Evolutionary conservation across 1,140 invertebrate species (phyloP).

Genomic region (Orchestia grillus): DNA sequence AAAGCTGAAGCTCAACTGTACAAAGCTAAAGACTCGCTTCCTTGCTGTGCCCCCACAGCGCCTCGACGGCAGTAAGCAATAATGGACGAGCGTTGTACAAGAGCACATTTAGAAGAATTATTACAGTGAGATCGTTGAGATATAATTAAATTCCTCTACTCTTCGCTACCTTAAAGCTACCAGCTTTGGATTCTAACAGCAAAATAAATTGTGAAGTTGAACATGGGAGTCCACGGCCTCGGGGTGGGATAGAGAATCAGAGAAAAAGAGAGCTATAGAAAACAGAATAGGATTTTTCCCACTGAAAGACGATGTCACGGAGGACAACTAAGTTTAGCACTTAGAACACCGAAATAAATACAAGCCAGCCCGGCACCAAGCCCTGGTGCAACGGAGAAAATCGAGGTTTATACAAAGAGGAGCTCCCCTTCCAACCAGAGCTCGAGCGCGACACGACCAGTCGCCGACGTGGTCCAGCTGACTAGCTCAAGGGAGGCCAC

Average conservation of each 20-base stretch:
- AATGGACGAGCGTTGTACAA: not conserved
- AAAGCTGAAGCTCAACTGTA: not conserved
- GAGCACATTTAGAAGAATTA: conserved; percentile 11
- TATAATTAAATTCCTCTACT: conserved; percentile 31
- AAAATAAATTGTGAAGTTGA: conserved; percentile 15
- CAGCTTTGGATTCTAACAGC: conserved; percentile 18
- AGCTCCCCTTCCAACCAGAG: not conserved
- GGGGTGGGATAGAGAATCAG: not conserved
- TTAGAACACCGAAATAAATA: not conserved
- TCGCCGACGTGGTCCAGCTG: too few relatives aligned
- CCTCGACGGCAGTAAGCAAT: not conserved
- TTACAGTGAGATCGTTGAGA: conserved; percentile 19
- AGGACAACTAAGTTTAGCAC: not conserved
- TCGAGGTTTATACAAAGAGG: not conserved
- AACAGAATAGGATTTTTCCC: not conserved
- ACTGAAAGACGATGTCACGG: not conserved
- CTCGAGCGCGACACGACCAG: too few relatives aligned
- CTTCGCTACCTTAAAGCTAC: conserved; percentile 21
- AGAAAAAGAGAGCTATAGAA: not conserved
- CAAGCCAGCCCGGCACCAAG: not conserved
- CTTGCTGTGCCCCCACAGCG: too few relatives aligned
- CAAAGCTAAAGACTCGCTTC: not conserved
- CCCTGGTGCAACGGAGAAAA: not conserved
- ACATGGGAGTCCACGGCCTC: not conserved
- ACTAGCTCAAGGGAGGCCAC: too few relatives aligned